Evolutionary conservation across 1,140 invertebrate species (phyloP).

Genomic region (Aphaenogaster rudis): DNA sequence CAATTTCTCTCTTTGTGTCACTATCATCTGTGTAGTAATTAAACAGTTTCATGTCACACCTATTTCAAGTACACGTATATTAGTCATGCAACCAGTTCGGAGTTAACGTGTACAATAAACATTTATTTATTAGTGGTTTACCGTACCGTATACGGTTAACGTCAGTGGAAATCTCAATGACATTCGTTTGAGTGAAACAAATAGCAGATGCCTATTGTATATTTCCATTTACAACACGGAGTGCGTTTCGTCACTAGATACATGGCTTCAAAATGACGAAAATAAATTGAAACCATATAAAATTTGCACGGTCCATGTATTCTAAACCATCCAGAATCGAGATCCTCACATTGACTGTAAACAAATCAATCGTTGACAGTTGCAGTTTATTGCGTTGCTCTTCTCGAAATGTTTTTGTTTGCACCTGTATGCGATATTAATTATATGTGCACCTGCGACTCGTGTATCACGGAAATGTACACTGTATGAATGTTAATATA

Average conservation of each 20-base stretch:
- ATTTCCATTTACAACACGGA: slow-evolving; percentile 46
- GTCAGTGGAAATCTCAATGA: not conserved
- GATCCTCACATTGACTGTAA: slow-evolving; percentile 56
- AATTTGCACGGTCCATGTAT: slow-evolving; percentile 60
- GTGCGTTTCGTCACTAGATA: slow-evolving; percentile 27
- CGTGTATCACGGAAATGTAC: slow-evolving; percentile 41
- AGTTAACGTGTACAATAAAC: slow-evolving; percentile 29
- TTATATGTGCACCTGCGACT: slow-evolving; percentile 69
- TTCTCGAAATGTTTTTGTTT: slow-evolving; percentile 52
- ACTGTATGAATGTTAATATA: slow-evolving; percentile 57
- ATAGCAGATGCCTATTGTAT: slow-evolving; percentile 48
- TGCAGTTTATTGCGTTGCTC: slow-evolving; percentile 54
- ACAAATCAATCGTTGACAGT: slow-evolving; percentile 72
- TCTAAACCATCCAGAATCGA: slow-evolving; percentile 42
- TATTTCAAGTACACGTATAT: slow-evolving; percentile 13
- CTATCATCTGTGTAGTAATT: slow-evolving; percentile 5
- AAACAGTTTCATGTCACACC: slow-evolving; percentile 24
- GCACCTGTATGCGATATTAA: slow-evolving; percentile 51
- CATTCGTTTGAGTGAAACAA: slow-evolving; percentile 50
- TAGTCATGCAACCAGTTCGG: slow-evolving; percentile 7
- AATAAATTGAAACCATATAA: slow-evolving; percentile 70
- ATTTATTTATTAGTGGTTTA: slow-evolving; percentile 46
- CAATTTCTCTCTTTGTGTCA: not conserved
- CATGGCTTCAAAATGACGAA: slow-evolving; percentile 31
- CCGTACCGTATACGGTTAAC: slow-evolving; percentile 24